Conservation (phyloP, 1,140 invertebrate species). For the Drosophila orena region DNA sequence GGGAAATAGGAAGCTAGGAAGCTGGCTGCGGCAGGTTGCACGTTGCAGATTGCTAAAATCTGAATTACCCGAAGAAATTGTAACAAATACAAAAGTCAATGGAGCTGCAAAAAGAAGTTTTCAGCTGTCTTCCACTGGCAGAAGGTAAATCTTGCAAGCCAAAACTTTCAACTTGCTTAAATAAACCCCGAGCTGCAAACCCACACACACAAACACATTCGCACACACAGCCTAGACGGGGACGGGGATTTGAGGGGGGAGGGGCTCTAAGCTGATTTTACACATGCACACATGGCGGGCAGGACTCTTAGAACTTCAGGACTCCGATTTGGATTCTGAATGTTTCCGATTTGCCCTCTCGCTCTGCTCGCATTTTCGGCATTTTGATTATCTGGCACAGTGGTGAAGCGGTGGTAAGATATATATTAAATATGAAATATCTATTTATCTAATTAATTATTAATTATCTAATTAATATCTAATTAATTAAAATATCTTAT, state of each 20-base stretch:
- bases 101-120: conserved; percentile 82
- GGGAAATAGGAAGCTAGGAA: conserved; percentile 9
- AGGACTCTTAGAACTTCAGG: conserved; percentile 44
- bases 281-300: conserved; percentile 64
- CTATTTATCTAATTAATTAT: too few species aligned
- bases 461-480: too few species aligned
- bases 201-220: conserved; percentile 19
- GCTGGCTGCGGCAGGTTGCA: conserved; percentile 47
- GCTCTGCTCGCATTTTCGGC: conserved; percentile 60
- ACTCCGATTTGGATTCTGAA: conserved; percentile 52
- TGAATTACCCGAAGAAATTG: conserved; percentile 67
- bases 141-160: conserved; percentile 78
- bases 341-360: conserved; percentile 60
- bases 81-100: conserved; percentile 84
- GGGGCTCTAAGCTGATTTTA: conserved; percentile 72
- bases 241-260: conserved; percentile 10
- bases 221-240: conserved; percentile 27
- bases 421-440: too few species aligned
- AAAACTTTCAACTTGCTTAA: conserved; percentile 82
- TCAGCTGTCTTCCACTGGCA: conserved; percentile 71
- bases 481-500: too few species aligned
- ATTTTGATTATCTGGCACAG: conserved; percentile 77
- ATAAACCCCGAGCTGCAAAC: conserved; percentile 58
- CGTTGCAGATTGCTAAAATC: conserved; percentile 55
- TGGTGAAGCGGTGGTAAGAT: conserved; percentile 8